These are phyloP conservation scores for Pasiphila rectangulata DNA, from an alignment of 2,888 invertebrate species.

Conservation along the genomic window DNA sequence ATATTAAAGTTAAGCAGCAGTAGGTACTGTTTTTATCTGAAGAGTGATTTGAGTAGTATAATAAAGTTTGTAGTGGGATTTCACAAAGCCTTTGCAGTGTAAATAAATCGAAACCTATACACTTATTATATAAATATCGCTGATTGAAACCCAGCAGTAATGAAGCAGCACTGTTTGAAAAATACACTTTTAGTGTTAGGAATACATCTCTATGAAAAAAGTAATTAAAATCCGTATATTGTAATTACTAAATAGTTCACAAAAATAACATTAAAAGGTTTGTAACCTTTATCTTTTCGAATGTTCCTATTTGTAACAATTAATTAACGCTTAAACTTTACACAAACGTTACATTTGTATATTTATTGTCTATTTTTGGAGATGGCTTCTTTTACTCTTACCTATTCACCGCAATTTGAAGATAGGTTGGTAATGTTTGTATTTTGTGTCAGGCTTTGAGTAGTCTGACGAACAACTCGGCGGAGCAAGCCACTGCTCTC, in stretches of 20 bases:
- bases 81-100: slow-evolving; percentile 14
- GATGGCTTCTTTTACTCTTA: slow-evolving; percentile 10
- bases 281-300: no score
- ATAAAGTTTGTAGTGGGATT: slow-evolving; percentile 24
- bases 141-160: slow-evolving; percentile 2
- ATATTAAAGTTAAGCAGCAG: slow-evolving; percentile 19
- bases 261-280: no score
- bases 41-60: slow-evolving; percentile 24
- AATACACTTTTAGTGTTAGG: slow-evolving; percentile 5
- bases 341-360: no score
- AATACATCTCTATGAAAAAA: slow-evolving; percentile 12
- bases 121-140: not conserved
- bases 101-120: slow-evolving; percentile 8
- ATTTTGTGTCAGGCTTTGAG: slow-evolving; percentile 84
- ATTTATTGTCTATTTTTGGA: slow-evolving; percentile 5
- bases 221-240: no score
- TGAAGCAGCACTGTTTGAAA: slow-evolving; percentile 13
- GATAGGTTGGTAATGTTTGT: not conserved
- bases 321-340: no score
- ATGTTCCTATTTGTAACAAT: no score
- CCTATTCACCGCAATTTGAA: not conserved
- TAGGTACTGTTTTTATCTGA: slow-evolving; percentile 6
- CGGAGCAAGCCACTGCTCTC: slow-evolving; percentile 76
- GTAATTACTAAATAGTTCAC: no score
- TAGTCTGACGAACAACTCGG: slow-evolving; percentile 86